These are phyloP conservation scores for Pangasianodon gigas DNA, from an alignment of 2,113 vertebrate genomes.

Conservation along the genomic window DNA sequence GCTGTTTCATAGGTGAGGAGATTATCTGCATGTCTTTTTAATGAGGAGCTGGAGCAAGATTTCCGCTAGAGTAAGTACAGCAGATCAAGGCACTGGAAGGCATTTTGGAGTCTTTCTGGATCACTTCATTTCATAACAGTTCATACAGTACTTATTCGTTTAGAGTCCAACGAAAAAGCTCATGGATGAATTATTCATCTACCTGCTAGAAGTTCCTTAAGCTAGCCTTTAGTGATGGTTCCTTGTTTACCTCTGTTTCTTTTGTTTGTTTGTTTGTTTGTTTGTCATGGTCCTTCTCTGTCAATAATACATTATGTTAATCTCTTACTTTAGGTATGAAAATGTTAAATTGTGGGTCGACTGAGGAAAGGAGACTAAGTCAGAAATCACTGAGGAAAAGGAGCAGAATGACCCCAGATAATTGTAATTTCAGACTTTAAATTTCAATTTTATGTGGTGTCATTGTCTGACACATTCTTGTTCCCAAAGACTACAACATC, in stretches of 20 bases:
- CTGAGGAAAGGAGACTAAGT: background rate
- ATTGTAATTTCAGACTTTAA: background rate
- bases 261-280: too few relatives aligned
- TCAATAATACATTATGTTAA: background rate
- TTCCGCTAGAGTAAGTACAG: background rate
- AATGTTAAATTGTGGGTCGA: background rate
- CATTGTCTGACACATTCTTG: background rate
- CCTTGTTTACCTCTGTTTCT: background rate
- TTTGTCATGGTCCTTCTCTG: background rate
- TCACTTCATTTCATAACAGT: background rate
- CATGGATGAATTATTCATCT: too few relatives aligned
- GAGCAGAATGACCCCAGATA: background rate
- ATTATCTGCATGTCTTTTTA: background rate
- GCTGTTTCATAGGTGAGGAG: background rate
- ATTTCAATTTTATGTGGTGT: background rate
- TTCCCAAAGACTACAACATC: background rate
- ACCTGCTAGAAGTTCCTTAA: background rate
- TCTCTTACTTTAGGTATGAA: constrained; percentile 1
- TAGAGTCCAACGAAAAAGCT: background rate
- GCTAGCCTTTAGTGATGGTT: background rate
- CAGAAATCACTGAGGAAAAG: background rate
- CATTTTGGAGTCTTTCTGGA: background rate
- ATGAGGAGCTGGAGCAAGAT: background rate
- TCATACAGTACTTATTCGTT: background rate
- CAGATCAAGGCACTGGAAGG: background rate